Percentiles rank a stretch among this genome's conserved stretches.
phyloP scores from a whole-genome alignment of 2,888 invertebrate species.

The Tetragonisca angustula region DNA sequence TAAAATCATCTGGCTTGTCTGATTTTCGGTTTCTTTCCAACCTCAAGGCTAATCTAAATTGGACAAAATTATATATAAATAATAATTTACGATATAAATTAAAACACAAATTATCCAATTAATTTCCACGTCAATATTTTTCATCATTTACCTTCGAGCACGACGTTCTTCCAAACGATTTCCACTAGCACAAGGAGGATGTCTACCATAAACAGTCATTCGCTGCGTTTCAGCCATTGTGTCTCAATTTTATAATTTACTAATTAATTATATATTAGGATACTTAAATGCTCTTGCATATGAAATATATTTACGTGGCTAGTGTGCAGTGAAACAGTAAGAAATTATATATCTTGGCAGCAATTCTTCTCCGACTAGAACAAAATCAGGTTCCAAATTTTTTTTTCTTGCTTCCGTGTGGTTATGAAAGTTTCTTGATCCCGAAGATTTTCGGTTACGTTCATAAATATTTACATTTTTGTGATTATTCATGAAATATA shows the following conservation, averaged over 20 bases:
- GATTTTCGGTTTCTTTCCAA: constrained; percentile 91
- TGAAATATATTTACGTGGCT: constrained; percentile 33
- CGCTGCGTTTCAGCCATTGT: constrained; percentile 90
- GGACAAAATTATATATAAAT: not conserved
- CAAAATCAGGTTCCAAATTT: constrained; percentile 26
- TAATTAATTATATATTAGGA: constrained; percentile 29
- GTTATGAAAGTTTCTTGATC: too few species aligned
- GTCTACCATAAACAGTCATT: constrained; percentile 89
- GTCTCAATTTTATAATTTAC: constrained; percentile 37
- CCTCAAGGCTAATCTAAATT: constrained; percentile 80
- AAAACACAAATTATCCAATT: constrained; percentile 3
- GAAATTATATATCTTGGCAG: constrained; percentile 48
- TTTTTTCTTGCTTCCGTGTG: not conserved
- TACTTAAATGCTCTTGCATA: constrained; percentile 29
- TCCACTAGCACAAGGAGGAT: constrained; percentile 91
- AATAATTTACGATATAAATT: not conserved
- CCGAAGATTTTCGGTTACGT: not conserved
- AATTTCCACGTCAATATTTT: not conserved
- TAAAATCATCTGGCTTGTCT: constrained; percentile 95
- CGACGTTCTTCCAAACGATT: constrained; percentile 90
- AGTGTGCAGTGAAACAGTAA: constrained; percentile 41
- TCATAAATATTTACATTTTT: not conserved
- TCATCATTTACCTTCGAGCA: constrained; percentile 85
- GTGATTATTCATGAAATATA: constrained; percentile 35
- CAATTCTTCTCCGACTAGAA: constrained; percentile 48